Conservation (phyloP, 2,113 vertebrate genomes). For the Ochotona princeps region DNA sequence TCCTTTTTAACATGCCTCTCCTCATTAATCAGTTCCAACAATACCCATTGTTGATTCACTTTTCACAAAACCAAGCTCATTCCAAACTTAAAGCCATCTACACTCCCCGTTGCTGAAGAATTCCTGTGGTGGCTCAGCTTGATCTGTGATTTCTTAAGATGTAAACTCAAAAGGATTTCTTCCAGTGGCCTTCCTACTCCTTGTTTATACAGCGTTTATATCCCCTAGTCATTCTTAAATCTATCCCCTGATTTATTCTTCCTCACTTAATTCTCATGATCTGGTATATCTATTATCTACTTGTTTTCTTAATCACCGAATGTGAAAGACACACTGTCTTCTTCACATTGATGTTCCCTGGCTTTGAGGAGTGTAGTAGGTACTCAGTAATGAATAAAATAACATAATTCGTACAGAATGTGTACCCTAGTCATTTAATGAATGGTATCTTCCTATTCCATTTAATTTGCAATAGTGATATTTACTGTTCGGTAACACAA, state of each 20-base stretch:
- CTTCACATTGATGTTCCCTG: not conserved
- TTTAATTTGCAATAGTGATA: not conserved
- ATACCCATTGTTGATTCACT: not conserved
- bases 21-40: not conserved
- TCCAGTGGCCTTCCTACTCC: not conserved
- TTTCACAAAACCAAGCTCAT: not conserved
- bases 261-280: not conserved
- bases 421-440: not conserved
- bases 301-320: not conserved
- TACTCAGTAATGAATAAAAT: constrained; percentile 7
- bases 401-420: not conserved
- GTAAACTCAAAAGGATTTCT: not conserved
- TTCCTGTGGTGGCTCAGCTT: not conserved
- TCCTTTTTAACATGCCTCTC: no score
- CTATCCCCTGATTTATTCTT: not conserved
- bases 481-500: not conserved
- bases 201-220: not conserved
- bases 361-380: not conserved
- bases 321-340: not conserved
- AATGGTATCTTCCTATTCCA: not conserved
- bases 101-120: not conserved
- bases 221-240: not conserved
- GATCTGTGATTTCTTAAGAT: not conserved
- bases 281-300: not conserved
- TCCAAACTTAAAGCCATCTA: not conserved